Percentiles rank a stretch among this genome's conserved stretches.
phyloP scores from a whole-genome alignment of 2,888 invertebrate species.

The Magallana nippona region DNA sequence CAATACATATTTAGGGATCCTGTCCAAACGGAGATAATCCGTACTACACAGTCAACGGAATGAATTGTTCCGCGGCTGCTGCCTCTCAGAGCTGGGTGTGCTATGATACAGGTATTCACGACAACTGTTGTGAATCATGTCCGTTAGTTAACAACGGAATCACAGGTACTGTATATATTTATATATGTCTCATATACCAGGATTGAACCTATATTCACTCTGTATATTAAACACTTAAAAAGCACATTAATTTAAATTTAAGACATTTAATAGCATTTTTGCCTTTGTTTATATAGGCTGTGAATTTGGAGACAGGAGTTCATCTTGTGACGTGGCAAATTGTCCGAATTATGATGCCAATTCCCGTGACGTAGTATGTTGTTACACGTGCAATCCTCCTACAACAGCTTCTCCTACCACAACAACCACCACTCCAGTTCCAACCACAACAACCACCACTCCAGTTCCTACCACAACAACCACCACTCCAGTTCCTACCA shows the following conservation, averaged over 20 bases:
- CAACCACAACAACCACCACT: not conserved
- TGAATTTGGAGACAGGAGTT: constrained; percentile 12
- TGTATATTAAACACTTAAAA: not conserved
- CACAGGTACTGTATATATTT: not conserved
- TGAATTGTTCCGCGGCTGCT: not conserved
- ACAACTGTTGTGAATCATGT: not conserved
- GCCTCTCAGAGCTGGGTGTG: not conserved
- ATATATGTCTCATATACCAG: no score
- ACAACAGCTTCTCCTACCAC: not conserved
- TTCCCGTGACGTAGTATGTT: not conserved
- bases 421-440: not conserved
- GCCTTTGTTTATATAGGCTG: not conserved
- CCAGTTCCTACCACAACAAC: not conserved
- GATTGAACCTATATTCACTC: not conserved
- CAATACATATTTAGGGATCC: no score
- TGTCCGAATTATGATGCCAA: not conserved
- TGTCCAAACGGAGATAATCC: constrained; percentile 9
- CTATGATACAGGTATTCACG: not conserved
- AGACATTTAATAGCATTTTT: no score
- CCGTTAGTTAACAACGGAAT: not conserved
- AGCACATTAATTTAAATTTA: no score
- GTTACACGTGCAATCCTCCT: not conserved
- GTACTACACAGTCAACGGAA: not conserved
- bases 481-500: not conserved
- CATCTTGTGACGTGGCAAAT: not conserved